These are phyloP conservation scores for Planococcus citri DNA, from an alignment of 1,140 invertebrate species.

Conservation along the genomic window DNA sequence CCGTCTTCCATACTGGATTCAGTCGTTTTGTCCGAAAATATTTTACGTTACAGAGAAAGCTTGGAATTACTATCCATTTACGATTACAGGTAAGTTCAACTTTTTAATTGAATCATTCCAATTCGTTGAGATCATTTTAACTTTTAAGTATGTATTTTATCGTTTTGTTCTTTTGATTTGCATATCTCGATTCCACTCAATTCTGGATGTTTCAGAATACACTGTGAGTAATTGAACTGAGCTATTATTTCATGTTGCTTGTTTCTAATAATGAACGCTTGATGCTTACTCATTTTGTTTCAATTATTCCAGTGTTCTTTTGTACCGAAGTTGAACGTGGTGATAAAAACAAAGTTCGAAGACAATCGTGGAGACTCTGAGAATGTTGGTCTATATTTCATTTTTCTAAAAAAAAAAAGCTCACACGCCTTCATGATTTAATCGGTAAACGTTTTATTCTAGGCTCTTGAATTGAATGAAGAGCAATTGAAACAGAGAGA, in stretches of 20 bases:
- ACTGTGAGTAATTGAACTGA: slow-evolving; percentile 29
- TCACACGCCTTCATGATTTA: slow-evolving; percentile 8
- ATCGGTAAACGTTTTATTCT: slow-evolving; percentile 32
- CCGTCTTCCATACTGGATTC: slow-evolving; percentile 79
- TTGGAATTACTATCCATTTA: slow-evolving; percentile 91
- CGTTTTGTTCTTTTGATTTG: no score
- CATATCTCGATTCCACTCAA: no score
- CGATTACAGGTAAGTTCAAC: slow-evolving; percentile 79
- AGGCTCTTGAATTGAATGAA: slow-evolving; percentile 62
- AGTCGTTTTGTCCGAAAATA: slow-evolving; percentile 71
- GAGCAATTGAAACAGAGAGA: slow-evolving; percentile 57
- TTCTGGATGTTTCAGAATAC: slow-evolving; percentile 40
- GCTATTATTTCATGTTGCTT: slow-evolving; percentile 26
- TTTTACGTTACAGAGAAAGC: slow-evolving; percentile 90
- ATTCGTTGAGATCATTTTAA: no score
- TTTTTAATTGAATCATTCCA: no score
- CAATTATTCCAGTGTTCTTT: slow-evolving; percentile 70
- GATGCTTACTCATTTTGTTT: slow-evolving; percentile 14
- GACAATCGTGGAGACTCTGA: slow-evolving; percentile 76
- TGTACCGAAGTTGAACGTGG: slow-evolving; percentile 73
- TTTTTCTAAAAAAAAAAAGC: neutral
- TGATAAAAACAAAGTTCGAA: slow-evolving; percentile 80
- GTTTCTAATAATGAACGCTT: neutral
- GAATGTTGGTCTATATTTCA: slow-evolving; percentile 61
- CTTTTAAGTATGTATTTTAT: no score